Percentiles rank a stretch among this genome's conserved stretches.
These are phyloP conservation scores for Percina caprodes DNA, from an alignment of 2,113 vertebrate genomes.

Conservation along the genomic window DNA sequence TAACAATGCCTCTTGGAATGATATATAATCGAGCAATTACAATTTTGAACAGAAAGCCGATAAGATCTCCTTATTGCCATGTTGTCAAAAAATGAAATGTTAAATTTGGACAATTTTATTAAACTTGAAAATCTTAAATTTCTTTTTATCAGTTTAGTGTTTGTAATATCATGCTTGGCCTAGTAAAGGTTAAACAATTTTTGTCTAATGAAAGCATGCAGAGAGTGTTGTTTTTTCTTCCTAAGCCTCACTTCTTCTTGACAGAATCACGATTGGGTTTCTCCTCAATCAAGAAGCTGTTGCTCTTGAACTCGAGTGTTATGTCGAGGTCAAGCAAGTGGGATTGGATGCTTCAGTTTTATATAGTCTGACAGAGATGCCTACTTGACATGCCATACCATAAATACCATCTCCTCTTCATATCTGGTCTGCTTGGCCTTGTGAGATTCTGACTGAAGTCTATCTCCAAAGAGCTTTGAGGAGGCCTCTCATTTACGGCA, in stretches of 20 bases:
- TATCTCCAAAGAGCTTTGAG: constrained; percentile 68
- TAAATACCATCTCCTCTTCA: constrained; percentile 64
- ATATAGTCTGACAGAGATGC: constrained; percentile 62
- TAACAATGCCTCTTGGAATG: too few relatives aligned
- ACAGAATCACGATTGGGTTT: constrained; percentile 21
- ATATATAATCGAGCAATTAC: too few relatives aligned
- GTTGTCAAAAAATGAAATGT: too few relatives aligned
- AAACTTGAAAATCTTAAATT: neutral
- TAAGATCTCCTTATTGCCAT: too few relatives aligned
- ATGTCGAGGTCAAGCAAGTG: constrained; percentile 60
- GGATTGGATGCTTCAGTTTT: constrained; percentile 48
- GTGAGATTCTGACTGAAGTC: constrained; percentile 54
- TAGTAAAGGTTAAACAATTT: neutral
- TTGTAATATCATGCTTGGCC: too few relatives aligned
- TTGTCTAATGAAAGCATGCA: constrained; percentile 12
- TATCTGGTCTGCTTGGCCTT: constrained; percentile 61
- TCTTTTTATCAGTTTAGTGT: neutral
- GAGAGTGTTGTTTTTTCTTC: neutral
- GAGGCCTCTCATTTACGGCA: constrained; percentile 65
- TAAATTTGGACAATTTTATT: too few relatives aligned
- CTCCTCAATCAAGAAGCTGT: constrained; percentile 27
- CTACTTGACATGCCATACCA: constrained; percentile 76
- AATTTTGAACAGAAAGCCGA: too few relatives aligned
- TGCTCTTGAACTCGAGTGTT: constrained; percentile 37
- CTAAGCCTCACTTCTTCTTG: neutral